phyloP scores from a whole-genome alignment of 37 sponge, comb jelly and placozoan species.

The Geodia barretti region DNA sequence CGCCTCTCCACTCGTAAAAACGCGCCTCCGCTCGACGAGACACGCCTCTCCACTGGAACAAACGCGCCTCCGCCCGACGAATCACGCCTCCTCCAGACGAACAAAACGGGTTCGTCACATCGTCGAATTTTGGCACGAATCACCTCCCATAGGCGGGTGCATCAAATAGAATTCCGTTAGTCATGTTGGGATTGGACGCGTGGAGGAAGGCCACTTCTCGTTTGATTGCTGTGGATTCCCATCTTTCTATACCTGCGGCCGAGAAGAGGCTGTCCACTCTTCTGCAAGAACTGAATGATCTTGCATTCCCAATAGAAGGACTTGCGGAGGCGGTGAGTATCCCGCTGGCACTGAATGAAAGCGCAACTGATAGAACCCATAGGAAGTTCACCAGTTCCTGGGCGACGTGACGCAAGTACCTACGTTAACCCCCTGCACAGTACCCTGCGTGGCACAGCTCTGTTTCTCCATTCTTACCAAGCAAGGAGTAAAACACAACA shows the following conservation, averaged over 20 bases:
- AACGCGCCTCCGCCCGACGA: too few species aligned
- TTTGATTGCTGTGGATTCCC: background rate
- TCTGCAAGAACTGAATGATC: slow-evolving; percentile 4
- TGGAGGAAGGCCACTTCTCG: background rate
- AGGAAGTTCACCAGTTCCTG: background rate
- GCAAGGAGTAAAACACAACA: slow-evolving; percentile 10
- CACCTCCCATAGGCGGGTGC: too few species aligned
- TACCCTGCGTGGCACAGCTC: slow-evolving; percentile 10
- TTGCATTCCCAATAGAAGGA: slow-evolving; percentile 14
- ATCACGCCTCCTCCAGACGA: too few species aligned
- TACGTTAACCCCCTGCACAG: background rate
- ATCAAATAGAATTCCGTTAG: background rate
- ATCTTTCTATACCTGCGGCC: background rate
- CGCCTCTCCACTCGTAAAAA: too few species aligned
- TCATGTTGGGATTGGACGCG: background rate
- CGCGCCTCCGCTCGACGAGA: too few species aligned
- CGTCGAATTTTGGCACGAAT: too few species aligned
- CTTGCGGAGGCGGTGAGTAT: slow-evolving; percentile 9
- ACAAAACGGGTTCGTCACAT: too few species aligned
- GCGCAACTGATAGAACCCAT: background rate
- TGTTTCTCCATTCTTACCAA: slow-evolving; percentile 10
- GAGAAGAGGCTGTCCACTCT: background rate
- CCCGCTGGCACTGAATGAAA: background rate
- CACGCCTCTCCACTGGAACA: too few species aligned
- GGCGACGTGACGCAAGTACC: background rate